These are phyloP conservation scores for Autographa gamma DNA, from an alignment of 2,888 invertebrate genomes.

Conservation along the genomic window DNA sequence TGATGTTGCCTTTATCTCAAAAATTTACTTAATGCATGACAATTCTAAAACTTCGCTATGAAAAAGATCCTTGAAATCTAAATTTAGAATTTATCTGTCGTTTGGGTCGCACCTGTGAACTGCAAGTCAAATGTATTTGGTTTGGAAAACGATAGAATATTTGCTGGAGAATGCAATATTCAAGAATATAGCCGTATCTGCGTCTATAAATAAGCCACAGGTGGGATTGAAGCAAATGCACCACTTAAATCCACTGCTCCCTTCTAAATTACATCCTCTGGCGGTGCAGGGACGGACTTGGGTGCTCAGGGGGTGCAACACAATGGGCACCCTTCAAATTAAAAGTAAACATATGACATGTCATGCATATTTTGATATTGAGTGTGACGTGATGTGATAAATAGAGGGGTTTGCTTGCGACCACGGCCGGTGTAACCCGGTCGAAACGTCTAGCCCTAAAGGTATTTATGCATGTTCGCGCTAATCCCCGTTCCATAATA, in stretches of 20 bases:
- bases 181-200: constrained; percentile 60
- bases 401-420: no score
- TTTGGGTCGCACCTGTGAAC: constrained; percentile 6
- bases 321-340: background rate
- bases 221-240: constrained; percentile 73
- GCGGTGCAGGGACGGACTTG: constrained; percentile 44
- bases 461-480: no score
- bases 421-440: no score
- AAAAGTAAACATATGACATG: background rate
- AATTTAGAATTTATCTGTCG: background rate
- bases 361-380: background rate
- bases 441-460: no score
- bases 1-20: no score
- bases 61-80: background rate
- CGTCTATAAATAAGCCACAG: constrained; percentile 75
- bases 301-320: constrained; percentile 3
- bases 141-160: constrained; percentile 34
- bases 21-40: no score
- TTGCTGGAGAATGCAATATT: constrained; percentile 65
- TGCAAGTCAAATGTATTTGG: constrained; percentile 31
- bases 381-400: background rate
- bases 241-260: constrained; percentile 67
- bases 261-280: constrained; percentile 66
- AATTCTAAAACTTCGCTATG: background rate
- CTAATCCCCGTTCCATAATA: no score